Conservation (phyloP, 2,888 invertebrate species). For the Chloroclysta siterata region DNA sequence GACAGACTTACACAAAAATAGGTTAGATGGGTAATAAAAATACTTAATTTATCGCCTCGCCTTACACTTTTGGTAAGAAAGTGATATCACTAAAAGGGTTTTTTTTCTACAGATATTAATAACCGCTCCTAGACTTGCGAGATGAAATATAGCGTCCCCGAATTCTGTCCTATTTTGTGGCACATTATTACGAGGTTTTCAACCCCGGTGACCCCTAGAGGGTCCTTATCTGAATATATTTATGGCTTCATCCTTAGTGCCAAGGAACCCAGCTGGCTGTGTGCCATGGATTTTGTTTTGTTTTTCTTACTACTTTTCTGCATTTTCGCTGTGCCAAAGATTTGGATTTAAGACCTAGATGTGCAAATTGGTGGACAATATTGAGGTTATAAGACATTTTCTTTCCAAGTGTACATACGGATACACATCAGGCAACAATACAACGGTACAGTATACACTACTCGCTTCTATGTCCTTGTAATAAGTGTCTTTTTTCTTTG, state of each 20-base stretch:
- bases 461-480: too few species aligned
- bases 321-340: slow-evolving; percentile 17
- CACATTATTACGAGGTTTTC: slow-evolving; percentile 12
- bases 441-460: too few species aligned
- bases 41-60: background rate
- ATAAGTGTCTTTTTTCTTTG: too few species aligned
- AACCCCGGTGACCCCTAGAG: slow-evolving; percentile 15
- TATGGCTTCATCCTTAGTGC: slow-evolving; percentile 25
- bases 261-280: slow-evolving; percentile 25
- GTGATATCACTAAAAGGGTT: slow-evolving; percentile 4
- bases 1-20: background rate
- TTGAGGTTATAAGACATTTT: background rate
- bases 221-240: slow-evolving; percentile 24
- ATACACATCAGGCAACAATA: too few species aligned
- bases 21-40: background rate
- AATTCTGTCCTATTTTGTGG: slow-evolving; percentile 14
- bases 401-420: too few species aligned
- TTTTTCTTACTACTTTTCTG: slow-evolving; percentile 16
- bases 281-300: slow-evolving; percentile 22
- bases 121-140: background rate
- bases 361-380: background rate
- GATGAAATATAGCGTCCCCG: slow-evolving; percentile 10
- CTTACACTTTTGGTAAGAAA: background rate
- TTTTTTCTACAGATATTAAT: slow-evolving; percentile 6
- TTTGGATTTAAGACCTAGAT: slow-evolving; percentile 9